These are phyloP conservation scores for Parnassius mnemosyne DNA, from an alignment of 2,888 invertebrate species.

Conservation along the genomic window DNA sequence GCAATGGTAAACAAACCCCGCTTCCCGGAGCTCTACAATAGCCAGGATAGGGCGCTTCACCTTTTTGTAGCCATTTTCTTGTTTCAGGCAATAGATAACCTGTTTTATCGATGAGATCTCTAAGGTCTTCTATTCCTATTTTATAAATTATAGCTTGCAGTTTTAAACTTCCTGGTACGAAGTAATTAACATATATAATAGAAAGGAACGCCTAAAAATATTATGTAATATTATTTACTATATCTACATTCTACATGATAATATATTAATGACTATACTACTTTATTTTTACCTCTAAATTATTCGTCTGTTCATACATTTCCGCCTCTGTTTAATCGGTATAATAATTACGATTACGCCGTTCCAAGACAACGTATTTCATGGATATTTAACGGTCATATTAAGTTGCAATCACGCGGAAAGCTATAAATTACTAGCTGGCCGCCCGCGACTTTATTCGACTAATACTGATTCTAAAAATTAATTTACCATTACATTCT, in stretches of 20 bases:
- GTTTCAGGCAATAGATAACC: constrained; percentile 30
- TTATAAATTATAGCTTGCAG: constrained; percentile 37
- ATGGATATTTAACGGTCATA: constrained; percentile 10
- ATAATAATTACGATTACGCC: no score
- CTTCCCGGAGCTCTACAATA: constrained; percentile 65
- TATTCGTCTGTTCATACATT: constrained; percentile 6
- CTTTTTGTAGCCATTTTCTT: constrained; percentile 54
- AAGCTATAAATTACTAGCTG: neutral
- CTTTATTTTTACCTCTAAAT: constrained; percentile 15
- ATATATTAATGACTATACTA: no score
- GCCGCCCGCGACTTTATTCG: no score
- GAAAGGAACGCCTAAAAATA: constrained; percentile 50
- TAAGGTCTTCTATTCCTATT: constrained; percentile 37
- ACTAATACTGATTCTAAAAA: no score
- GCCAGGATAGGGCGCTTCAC: constrained; percentile 64
- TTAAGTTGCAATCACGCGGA: constrained; percentile 2
- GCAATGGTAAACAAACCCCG: constrained; percentile 44
- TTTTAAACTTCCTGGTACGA: constrained; percentile 52
- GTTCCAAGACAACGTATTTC: no score
- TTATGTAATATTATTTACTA: neutral
- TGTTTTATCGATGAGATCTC: constrained; percentile 31
- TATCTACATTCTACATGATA: neutral
- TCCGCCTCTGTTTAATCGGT: neutral
- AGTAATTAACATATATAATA: constrained; percentile 54
- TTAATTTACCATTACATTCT: no score